phyloP scores from a whole-genome alignment of 2,888 invertebrate species.

The Noctua comes region DNA sequence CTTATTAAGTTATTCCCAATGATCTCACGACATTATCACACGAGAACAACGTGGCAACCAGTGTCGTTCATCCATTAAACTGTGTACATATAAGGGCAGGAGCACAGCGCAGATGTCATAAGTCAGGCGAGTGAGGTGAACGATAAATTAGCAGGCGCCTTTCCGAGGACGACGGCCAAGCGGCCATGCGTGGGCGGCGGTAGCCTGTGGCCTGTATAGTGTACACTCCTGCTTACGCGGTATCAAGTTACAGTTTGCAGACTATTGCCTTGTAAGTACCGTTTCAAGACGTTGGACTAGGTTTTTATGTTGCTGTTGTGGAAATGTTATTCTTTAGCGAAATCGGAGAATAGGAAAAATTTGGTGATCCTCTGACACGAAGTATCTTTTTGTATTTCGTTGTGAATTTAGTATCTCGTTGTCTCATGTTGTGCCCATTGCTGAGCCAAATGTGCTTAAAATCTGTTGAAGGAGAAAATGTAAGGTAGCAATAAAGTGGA shows the following conservation, averaged over 20 bases:
- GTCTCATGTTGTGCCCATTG: not conserved
- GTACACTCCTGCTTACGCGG: conserved; percentile 40
- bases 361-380: not conserved
- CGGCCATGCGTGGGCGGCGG: conserved; percentile 65
- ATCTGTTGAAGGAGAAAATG: not conserved
- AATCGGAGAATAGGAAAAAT: not conserved
- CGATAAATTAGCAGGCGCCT: conserved; percentile 64
- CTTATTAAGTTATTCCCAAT: conserved; percentile 28
- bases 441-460: not conserved
- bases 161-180: conserved; percentile 52
- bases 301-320: conserved; percentile 1
- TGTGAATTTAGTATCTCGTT: not conserved
- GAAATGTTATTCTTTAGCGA: not conserved
- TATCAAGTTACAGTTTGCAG: conserved; percentile 62
- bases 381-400: not conserved
- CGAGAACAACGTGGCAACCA: conserved; percentile 47
- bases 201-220: conserved; percentile 43
- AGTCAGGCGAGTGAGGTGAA: conserved; percentile 62
- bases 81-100: conserved; percentile 72
- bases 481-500: not conserved
- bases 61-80: conserved; percentile 63
- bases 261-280: conserved; percentile 32
- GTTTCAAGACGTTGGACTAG: conserved; percentile 26
- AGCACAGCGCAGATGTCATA: conserved; percentile 60
- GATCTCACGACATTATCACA: conserved; percentile 40